Base-by-base conservation (phyloP, 1,140 invertebrate species). In the Ephestia elutella region DNA sequence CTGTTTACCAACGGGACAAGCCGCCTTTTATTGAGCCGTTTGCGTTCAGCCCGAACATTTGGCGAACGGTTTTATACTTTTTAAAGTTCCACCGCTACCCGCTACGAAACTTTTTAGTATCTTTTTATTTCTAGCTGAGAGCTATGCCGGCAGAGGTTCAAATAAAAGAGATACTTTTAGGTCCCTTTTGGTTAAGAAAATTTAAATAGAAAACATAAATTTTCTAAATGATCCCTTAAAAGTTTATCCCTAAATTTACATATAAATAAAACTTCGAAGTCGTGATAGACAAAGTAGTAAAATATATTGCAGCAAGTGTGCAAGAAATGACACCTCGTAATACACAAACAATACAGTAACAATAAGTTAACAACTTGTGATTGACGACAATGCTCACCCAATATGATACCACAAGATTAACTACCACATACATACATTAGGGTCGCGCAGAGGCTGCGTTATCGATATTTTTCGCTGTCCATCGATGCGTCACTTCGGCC, bases 21-120 rank as follows among this genome's bases (percentile, higher is more conserved):
- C 71, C 70, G 68, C 66, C 71, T 74, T 82, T 82, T 80, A 84
- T 84, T 77, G 78, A 84, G 78, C 72, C 71, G 72, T 80, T 82
- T 79, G 71, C 68, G 70, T 71, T 80, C 70, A 76, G 66, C 63
- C 67, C 58, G 69, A 71, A 71, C 68, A 65, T 72, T 73, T 62
- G 63, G 65, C 70, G 57, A 74, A 71, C 70, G 65, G 63, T 75
- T 75, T 80, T 62, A 61, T 59, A 61, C 49, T 63, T 60, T 53
- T 53, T 53, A 53, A 53, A 53, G 21, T 53, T 53, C 50, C n/a
- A 21, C 0, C 9, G 25, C 18, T 18, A 53, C 28, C 0, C 9
- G 25, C 18, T 18, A 53, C 28, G 35, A n/a, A 49, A 59, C 21
- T 56, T 64, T 67, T 71, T 58, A 60, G 38, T 53, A 53, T 25